phyloP scores from a whole-genome alignment of 2,113 vertebrate species.

The Corvus cornix region DNA sequence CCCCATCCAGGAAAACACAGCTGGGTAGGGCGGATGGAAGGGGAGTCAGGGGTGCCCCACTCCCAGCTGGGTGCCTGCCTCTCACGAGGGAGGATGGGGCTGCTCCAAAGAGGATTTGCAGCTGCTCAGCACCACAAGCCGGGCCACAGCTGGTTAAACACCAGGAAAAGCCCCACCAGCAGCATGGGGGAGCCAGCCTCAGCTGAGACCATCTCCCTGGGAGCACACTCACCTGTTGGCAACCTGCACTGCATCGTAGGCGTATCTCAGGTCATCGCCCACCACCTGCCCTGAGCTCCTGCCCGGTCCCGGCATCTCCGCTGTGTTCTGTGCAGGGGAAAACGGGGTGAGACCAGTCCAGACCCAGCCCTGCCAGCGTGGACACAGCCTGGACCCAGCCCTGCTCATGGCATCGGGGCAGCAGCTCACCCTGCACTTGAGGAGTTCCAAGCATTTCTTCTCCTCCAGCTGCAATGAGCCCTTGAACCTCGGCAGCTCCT shows the following conservation, averaged over 20 bases:
- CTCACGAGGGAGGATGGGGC: accelerated
- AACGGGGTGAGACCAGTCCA: not conserved
- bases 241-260: slow-evolving; percentile 75
- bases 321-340: slow-evolving; percentile 42
- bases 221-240: slow-evolving; percentile 78
- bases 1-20: accelerated
- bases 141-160: not conserved
- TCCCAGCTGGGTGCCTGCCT: not conserved
- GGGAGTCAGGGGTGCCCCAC: not conserved
- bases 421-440: not conserved
- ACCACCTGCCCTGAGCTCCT: slow-evolving; percentile 50
- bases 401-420: accelerated
- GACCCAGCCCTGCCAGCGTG: not conserved
- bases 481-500: not conserved
- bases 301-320: slow-evolving; percentile 69
- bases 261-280: slow-evolving; percentile 73
- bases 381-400: not conserved
- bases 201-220: not conserved
- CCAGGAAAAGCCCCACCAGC: not conserved
- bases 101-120: not conserved
- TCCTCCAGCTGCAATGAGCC: not conserved
- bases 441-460: not conserved
- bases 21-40: not conserved
- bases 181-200: not conserved
- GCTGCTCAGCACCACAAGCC: not conserved